Conservation (phyloP, 2,888 invertebrate genomes). For the Acleris laterana region DNA sequence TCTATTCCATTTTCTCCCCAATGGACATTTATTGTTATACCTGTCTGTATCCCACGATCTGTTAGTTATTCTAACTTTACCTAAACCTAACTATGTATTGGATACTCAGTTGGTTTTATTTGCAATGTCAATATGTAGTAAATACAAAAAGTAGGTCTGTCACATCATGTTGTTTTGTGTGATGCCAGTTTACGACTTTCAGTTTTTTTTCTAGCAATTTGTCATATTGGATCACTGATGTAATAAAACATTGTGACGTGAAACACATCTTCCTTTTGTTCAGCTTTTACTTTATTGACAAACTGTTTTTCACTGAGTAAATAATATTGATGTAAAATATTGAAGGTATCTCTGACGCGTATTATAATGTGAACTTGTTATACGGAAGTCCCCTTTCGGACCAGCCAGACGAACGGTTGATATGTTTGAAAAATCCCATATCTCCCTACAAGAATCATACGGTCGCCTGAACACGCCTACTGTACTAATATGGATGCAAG, state of each 20-base stretch:
- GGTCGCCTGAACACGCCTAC: conserved; percentile 74
- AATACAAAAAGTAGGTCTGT: conserved; percentile 43
- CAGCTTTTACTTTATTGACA: background rate
- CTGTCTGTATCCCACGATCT: conserved; percentile 40
- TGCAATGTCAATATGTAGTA: conserved; percentile 50
- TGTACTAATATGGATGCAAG: conserved; percentile 29
- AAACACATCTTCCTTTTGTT: background rate
- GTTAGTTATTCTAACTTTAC: conserved; percentile 46
- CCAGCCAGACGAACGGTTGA: conserved; percentile 64
- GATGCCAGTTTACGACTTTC: conserved; percentile 31
- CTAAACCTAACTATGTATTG: conserved; percentile 50
- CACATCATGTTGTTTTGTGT: conserved; percentile 35
- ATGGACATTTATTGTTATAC: conserved; percentile 24
- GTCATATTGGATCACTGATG: conserved; percentile 31
- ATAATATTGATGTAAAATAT: background rate
- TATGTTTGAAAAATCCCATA: conserved; percentile 76
- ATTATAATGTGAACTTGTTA: conserved; percentile 22
- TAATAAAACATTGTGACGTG: conserved; percentile 12
- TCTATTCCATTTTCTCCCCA: background rate
- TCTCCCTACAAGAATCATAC: conserved; percentile 78
- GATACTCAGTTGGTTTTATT: conserved; percentile 50
- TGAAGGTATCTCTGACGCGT: conserved; percentile 13
- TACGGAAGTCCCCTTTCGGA: conserved; percentile 57
- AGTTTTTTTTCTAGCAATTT: conserved; percentile 29
- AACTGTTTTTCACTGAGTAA: background rate